Conservation (phyloP, 2,113 vertebrate genomes). For the Sapayoa aenigma region DNA sequence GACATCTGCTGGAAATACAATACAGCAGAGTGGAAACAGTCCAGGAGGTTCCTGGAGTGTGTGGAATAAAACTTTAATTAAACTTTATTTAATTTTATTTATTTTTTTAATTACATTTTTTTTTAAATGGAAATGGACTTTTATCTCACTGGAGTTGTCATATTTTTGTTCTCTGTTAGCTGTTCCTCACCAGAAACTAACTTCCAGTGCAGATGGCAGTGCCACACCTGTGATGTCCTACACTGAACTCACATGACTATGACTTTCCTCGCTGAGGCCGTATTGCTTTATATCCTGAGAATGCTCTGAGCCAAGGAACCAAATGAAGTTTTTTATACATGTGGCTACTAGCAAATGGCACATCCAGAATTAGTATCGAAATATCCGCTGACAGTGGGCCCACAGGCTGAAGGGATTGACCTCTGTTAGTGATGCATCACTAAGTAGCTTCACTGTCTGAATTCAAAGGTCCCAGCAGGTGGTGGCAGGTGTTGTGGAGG, state of each 20-base stretch:
- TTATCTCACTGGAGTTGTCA: neutral
- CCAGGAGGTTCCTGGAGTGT: neutral
- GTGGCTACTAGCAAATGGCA: neutral
- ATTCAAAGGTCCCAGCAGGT: neutral
- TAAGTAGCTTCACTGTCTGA: neutral
- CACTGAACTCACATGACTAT: neutral
- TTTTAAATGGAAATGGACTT: neutral
- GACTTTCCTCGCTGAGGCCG: neutral
- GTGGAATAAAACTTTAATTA: too few relatives aligned
- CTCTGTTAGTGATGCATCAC: rapidly evolving
- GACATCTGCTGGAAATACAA: neutral
- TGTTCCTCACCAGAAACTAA: neutral
- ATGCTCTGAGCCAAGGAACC: neutral
- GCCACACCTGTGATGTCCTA: neutral
- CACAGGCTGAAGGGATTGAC: neutral
- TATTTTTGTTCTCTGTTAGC: neutral
- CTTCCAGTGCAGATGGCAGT: neutral
- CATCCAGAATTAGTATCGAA: neutral
- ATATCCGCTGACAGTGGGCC: neutral
- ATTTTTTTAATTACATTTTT: too few relatives aligned
- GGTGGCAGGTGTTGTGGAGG: neutral
- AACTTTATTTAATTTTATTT: too few relatives aligned
- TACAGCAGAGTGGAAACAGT: neutral
- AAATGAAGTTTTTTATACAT: rapidly evolving
- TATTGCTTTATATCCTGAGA: neutral